Evolutionary conservation across 2,113 vertebrate genomes (phyloP).

Genomic region (Balaeniceps rex): DNA sequence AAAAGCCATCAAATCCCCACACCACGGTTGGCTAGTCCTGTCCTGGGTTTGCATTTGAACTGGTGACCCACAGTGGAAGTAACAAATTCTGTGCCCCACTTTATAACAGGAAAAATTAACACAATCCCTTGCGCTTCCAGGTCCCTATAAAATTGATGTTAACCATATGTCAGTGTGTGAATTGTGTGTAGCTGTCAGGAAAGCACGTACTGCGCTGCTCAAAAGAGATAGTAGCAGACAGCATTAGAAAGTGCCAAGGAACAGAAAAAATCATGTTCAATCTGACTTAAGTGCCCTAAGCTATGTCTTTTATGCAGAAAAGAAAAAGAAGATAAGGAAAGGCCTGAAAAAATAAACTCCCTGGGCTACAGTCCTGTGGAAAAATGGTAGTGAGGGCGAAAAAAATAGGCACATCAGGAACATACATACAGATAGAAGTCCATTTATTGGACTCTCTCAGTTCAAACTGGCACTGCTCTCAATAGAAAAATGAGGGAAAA

Average conservation of each 20-base stretch:
- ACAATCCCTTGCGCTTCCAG: background rate
- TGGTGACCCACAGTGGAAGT: background rate
- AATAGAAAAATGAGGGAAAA: background rate
- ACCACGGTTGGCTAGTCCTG: background rate
- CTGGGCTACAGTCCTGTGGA: background rate
- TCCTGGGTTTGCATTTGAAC: slow-evolving; percentile 21
- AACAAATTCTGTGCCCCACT: background rate
- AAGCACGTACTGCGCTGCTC: background rate
- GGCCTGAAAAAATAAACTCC: background rate
- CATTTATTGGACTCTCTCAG: background rate
- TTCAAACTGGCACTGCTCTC: background rate
- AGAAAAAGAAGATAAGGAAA: background rate
- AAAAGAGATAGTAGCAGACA: background rate
- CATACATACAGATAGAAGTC: background rate
- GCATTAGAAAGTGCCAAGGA: background rate
- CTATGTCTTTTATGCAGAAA: background rate
- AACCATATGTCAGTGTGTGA: background rate
- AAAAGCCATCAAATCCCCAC: background rate
- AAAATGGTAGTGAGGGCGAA: background rate
- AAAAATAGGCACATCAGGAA: background rate
- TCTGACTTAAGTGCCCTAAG: background rate
- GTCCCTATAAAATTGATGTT: slow-evolving; percentile 7
- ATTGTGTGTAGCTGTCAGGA: background rate
- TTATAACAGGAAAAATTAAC: background rate
- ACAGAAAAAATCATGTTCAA: background rate